A percentile compares a stretch with the other conserved stretches of the same genome.
phyloP scores from a whole-genome alignment of 1,140 invertebrate genomes.

The Chionoecetes opilio region DNA sequence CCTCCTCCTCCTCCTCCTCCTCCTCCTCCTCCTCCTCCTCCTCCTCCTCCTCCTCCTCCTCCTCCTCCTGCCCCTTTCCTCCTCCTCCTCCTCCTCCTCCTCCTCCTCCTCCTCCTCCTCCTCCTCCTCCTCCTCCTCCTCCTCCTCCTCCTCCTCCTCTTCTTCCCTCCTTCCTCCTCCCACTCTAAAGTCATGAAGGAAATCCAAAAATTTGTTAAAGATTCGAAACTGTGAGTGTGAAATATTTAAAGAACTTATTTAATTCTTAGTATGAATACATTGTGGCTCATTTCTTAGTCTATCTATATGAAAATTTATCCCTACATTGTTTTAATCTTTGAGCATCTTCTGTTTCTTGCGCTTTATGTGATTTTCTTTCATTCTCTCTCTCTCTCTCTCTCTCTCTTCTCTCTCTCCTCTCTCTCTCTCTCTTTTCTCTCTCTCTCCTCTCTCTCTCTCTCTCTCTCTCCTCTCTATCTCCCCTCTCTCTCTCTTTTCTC shows the following conservation, averaged over 20 bases:
- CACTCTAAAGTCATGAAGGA: background rate
- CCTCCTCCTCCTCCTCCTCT: constrained; percentile 31
- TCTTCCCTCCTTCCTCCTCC: background rate
- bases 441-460: background rate
- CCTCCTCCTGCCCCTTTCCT: too few species aligned
- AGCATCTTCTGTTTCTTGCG: background rate
- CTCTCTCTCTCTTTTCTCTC: background rate
- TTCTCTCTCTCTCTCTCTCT: background rate
- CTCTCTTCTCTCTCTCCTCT: too few species aligned
- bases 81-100: too few species aligned
- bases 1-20: constrained; percentile 31
- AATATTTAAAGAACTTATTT: constrained; percentile 69
- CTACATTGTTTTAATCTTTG: constrained; percentile 46
- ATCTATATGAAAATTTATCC: constrained; percentile 73
- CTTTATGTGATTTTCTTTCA: background rate
- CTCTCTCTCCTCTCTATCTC: background rate
- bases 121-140: background rate
- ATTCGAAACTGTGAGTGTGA: constrained; percentile 33
- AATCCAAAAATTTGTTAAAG: constrained; percentile 65
- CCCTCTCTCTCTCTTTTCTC: background rate
- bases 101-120: too few species aligned
- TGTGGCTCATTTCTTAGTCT: constrained; percentile 66
- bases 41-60: constrained; percentile 12
- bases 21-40: too few species aligned
- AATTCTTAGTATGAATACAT: constrained; percentile 73